Evolutionary conservation across 64 coral and sea anemone species (phyloP), one percentile per base, ranked within the genome.

Genomic region (Orbicella faveolata): DNA sequence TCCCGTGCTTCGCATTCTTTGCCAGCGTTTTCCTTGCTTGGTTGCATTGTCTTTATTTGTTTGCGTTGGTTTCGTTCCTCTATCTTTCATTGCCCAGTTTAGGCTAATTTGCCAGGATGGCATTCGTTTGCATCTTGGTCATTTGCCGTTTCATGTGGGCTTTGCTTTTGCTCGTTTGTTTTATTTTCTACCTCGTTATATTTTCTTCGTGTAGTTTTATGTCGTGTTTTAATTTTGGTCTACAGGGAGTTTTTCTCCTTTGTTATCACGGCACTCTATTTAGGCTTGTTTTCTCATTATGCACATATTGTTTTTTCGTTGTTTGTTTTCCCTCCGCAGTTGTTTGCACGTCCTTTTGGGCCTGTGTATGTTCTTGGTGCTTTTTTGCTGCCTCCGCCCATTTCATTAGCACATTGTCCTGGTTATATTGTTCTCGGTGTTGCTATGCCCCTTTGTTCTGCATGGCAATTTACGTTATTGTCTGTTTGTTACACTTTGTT

Each of bases 261-360:
- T 35, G 36, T 52, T 89, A 18, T 53, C 36, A 35, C 74, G 13
- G 36, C 74, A 12, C 35, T 19, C 74, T 35, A 3, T 39, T 76
- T 76, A 39, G 34, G 74, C 44, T 76, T 34, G 34, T 76, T 76
- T 76, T 76, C 36, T 76, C 74, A 35, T 76, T 76, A 76, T 76
- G 74, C 34, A 34, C 16, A 76, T 76, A 39, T 39, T 12, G 6
- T 34, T 75, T 75, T 15, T 34, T 75, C 34, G 4, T 53, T 53
- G 52, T 53, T 53, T 53, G 52, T 53, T 6, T 53, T 53, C 4
- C 4, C 52, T 53, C 52, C 10, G 52, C 34, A 7, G 13, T 76
- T 19, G 74, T 16, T 76, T 12, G 74, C 36, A 41, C 1, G 34
- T 12, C 33, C 74, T 14, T 76, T 39, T 41, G 74, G 34, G 16